Percentiles rank a stretch among this genome's conserved stretches.
phyloP scores from a whole-genome alignment of 1,140 invertebrate species.

The Aphelinus atriplicis region DNA sequence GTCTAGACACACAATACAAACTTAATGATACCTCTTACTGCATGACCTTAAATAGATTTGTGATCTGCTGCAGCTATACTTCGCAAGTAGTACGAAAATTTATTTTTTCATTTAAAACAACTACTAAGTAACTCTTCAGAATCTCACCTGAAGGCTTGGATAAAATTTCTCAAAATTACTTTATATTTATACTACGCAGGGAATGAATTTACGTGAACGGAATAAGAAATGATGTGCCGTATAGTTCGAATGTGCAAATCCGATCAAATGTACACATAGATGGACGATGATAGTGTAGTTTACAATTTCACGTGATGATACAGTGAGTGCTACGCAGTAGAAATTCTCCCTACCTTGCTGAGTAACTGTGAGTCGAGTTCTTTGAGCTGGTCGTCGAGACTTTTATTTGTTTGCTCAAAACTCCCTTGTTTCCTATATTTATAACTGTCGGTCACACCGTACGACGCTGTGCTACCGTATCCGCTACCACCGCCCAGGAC shows the following conservation, averaged over 20 bases:
- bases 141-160: conserved; percentile 8
- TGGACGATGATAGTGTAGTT: conserved; percentile 25
- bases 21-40: conserved; percentile 59
- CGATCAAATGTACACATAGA: conserved; percentile 9
- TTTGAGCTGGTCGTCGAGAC: conserved; percentile 83
- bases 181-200: too few relatives aligned
- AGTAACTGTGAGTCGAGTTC: conserved; percentile 80
- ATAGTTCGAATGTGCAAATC: too few relatives aligned
- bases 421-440: conserved; percentile 72
- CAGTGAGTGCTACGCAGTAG: conserved; percentile 49
- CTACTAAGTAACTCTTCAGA: conserved; percentile 28
- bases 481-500: conserved; percentile 68
- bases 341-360: conserved; percentile 73
- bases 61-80: conserved; percentile 54
- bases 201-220: too few relatives aligned
- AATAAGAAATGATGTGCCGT: too few relatives aligned
- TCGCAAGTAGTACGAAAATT: conserved; percentile 28
- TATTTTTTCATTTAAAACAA: conserved; percentile 29
- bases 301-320: conserved; percentile 30
- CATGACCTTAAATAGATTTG: conserved; percentile 56
- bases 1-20: conserved; percentile 51
- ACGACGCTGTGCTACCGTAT: conserved; percentile 71
- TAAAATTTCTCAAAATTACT: background rate
- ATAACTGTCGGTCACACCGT: conserved; percentile 69
- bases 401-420: conserved; percentile 79